Evolutionary conservation across 2,888 invertebrate genomes (phyloP).

Genomic region (Zeuzera pyrina): DNA sequence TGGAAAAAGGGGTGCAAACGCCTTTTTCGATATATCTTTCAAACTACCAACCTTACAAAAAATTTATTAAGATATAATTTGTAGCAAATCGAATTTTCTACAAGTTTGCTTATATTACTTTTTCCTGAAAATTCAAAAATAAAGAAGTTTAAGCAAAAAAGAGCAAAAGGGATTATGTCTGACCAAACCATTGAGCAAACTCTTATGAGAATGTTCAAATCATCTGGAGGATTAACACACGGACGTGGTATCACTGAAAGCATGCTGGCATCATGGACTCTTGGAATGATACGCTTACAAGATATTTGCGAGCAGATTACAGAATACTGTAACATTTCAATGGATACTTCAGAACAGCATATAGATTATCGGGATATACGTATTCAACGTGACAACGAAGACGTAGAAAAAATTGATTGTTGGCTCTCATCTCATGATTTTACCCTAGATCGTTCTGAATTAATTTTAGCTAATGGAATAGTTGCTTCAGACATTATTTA

Average conservation of each 20-base stretch:
- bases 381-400: neutral
- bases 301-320: constrained; percentile 1
- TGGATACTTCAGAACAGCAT: constrained; percentile 1
- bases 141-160: too few species aligned
- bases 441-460: neutral
- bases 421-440: neutral
- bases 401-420: neutral
- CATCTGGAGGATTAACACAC: constrained; percentile 5
- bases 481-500: neutral
- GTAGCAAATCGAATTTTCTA: too few species aligned
- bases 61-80: too few species aligned
- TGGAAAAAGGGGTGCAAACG: too few species aligned
- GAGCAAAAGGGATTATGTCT: constrained; percentile 2
- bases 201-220: constrained; percentile 5
- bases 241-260: constrained; percentile 5
- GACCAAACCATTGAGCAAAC: constrained; percentile 5
- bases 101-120: too few species aligned
- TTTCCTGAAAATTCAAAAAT: too few species aligned
- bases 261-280: constrained; percentile 3
- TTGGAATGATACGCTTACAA: constrained; percentile 2
- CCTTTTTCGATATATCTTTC: too few species aligned
- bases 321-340: neutral
- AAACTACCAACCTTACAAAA: too few species aligned
- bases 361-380: neutral
- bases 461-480: neutral